A percentile compares a stretch with the other conserved stretches of the same genome.
phyloP scores from a whole-genome alignment of 2,888 invertebrate genomes.

The Drosophila buzzatii region DNA sequence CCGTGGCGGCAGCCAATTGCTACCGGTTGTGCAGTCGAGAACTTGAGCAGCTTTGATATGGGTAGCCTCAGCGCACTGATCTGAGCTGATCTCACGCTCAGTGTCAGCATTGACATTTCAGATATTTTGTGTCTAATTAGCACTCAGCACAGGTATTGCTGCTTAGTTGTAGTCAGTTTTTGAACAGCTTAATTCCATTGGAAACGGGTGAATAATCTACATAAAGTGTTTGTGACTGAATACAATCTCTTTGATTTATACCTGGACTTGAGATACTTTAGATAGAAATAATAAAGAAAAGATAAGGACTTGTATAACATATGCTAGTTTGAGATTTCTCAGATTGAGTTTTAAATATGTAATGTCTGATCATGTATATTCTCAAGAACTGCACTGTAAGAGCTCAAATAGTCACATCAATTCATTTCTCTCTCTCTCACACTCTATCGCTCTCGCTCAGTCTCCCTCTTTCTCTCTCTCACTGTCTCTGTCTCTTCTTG shows the following conservation, averaged over 20 bases:
- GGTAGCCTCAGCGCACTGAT: slow-evolving; percentile 1
- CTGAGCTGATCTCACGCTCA: not conserved
- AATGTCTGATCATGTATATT: not conserved
- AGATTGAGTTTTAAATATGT: not conserved
- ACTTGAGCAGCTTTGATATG: slow-evolving; percentile 17
- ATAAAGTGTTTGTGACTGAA: not conserved
- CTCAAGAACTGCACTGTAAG: too few species aligned
- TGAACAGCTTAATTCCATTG: not conserved
- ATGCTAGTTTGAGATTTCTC: not conserved
- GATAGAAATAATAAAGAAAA: too few species aligned
- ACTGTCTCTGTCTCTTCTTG: too few species aligned
- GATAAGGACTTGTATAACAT: too few species aligned
- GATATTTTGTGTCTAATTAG: not conserved
- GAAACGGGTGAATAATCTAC: not conserved
- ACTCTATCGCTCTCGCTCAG: too few species aligned
- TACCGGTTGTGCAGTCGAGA: slow-evolving; percentile 45
- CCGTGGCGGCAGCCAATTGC: slow-evolving; percentile 35
- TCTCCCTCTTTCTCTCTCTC: too few species aligned
- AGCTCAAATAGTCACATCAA: too few species aligned
- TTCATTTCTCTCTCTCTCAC: too few species aligned
- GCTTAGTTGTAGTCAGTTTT: not conserved
- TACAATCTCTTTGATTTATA: too few species aligned
- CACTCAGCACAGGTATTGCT: not conserved
- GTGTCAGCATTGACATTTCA: not conserved
- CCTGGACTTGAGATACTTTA: too few species aligned